Base-by-base conservation (phyloP, 1,140 invertebrate genomes). In the Trichonephila clavipes region DNA sequence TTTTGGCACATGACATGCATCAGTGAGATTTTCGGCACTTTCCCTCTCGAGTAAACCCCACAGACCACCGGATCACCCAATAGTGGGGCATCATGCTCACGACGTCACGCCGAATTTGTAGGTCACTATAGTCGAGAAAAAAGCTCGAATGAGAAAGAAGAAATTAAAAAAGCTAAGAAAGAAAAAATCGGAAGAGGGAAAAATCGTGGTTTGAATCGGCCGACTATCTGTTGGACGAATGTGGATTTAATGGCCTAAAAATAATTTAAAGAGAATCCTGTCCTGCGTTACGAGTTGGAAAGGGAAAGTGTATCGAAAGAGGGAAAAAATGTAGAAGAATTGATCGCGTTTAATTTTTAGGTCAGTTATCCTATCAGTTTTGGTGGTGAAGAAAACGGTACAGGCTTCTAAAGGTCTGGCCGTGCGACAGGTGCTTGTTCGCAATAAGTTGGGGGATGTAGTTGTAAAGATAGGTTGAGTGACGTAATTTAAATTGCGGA, bases 401-500 rank as follows among this genome's bases (percentile, higher is more conserved):
- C 82, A 85, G 19, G 21, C 19, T n/a, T 85, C 10, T 58, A 85
- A 85, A 85, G 58, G 44, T 59, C 82, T 85, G 19, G 8, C 28
- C n/a, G 44, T n/a, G 44, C 24, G 82, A 85, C 82, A 85, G 82
- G 82, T 85, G 82, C 44, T 58, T 58, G 24, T 34, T 77, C 72
- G 72, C 72, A 77, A 51, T 77, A 18, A 40, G 72, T 18, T 77
- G 72, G 72, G 34, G 28, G 72, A 77, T 77, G 72, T 77, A 77
- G 72, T 28, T 77, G 72, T 77, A 77, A 77, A 77, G 69, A 77
- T 28, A 77, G 72, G 24, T 64, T 66, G 59, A 64, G 86, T 88
- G 86, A 61, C 62, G 86, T 88, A 66, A 88, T 66, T 62, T 88
- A 88, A 85, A 88, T 88, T 59, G 86, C 86, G 86, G 86, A 88